Evolutionary conservation across 2,797 vertebrate species (phyloP).

Genomic region (Silurus aristotelis): DNA sequence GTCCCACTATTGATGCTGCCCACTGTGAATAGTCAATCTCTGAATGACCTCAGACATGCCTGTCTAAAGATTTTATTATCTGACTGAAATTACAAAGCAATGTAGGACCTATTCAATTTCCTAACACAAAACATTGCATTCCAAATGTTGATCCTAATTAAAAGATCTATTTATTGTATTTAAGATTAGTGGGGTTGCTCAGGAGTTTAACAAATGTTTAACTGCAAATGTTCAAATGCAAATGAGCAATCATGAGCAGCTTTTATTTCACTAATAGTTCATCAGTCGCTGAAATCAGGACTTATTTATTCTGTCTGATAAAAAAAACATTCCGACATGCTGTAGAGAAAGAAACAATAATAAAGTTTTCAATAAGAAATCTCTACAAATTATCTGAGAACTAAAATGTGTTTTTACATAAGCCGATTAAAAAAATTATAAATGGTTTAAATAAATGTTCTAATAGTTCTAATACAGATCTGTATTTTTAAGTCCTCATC

Average conservation of each 20-base stretch:
- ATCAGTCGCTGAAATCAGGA: neutral
- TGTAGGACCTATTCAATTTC: neutral
- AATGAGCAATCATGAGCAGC: neutral
- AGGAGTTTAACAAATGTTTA: neutral
- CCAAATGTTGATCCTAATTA: conserved; percentile 8
- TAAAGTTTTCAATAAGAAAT: neutral
- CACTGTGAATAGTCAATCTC: neutral
- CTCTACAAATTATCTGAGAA: neutral
- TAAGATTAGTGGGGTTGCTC: neutral
- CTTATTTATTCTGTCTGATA: neutral
- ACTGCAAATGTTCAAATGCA: neutral
- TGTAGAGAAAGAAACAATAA: neutral
- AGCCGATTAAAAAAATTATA: neutral
- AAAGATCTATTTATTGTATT: neutral
- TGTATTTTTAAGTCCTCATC: neutral
- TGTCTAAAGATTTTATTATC: neutral
- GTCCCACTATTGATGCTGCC: neutral
- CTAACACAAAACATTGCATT: neutral
- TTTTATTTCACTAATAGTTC: neutral
- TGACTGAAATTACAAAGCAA: neutral
- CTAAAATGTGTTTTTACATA: neutral
- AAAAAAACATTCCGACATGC: neutral
- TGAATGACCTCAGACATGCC: neutral
- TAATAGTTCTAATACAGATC: neutral
- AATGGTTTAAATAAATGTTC: neutral